phyloP scores from a whole-genome alignment of 2,797 vertebrate genomes.

The Pangasius sanitwongsei region DNA sequence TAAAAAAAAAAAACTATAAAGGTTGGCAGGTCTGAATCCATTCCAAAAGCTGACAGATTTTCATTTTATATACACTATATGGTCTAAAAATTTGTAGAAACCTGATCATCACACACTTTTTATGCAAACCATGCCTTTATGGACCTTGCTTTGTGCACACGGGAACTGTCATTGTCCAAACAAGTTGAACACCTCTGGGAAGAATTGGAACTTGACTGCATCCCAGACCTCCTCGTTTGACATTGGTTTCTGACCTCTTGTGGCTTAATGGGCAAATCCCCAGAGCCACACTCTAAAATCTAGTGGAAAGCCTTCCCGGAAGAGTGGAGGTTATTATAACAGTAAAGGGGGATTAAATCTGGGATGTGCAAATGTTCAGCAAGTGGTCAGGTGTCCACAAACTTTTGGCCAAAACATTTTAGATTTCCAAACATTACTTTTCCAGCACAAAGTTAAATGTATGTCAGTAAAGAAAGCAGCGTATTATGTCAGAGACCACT shows the following conservation, averaged over 20 bases:
- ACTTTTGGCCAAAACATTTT: not conserved
- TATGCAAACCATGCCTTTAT: not conserved
- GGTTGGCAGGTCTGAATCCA: not conserved
- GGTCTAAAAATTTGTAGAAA: not conserved
- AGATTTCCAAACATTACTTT: too few species aligned
- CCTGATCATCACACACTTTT: not conserved
- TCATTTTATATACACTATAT: not conserved
- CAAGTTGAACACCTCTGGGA: not conserved
- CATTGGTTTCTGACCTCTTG: not conserved
- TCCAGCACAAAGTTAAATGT: too few species aligned
- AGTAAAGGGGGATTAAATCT: not conserved
- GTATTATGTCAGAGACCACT: too few species aligned
- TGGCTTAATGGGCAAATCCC: not conserved
- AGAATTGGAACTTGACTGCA: not conserved
- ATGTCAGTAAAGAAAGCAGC: too few species aligned
- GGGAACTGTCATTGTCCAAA: not conserved
- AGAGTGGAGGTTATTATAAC: not conserved
- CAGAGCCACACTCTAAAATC: not conserved
- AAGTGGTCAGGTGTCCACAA: not conserved
- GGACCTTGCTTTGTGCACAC: not conserved
- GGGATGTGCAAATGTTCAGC: not conserved
- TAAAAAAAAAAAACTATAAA: not conserved
- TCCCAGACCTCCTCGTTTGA: too few species aligned
- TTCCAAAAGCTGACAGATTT: not conserved
- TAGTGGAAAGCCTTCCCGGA: not conserved